Evolutionary conservation across 2,113 vertebrate genomes (phyloP).

Genomic region (Mesoclemmys tuberculata): DNA sequence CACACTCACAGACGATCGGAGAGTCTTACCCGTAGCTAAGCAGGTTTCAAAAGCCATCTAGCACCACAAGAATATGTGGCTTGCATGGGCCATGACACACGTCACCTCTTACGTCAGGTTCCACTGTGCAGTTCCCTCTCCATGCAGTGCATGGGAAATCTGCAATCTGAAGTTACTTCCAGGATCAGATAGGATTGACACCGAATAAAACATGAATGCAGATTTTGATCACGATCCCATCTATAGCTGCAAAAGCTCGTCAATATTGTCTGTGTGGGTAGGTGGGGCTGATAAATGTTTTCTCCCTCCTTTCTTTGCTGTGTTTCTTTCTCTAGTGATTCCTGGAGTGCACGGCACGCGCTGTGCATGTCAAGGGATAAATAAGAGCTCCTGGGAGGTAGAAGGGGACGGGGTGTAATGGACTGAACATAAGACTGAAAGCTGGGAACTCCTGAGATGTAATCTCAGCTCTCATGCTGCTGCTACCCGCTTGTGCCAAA

Average conservation of each 20-base stretch:
- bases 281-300: not conserved
- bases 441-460: not conserved
- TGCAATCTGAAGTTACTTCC: rapidly evolving
- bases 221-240: not conserved
- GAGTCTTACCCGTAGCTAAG: not conserved
- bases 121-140: not conserved
- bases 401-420: not conserved
- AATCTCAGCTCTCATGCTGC: not conserved
- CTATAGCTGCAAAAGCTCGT: rapidly evolving
- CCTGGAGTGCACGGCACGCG: not conserved
- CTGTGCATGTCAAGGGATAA: not conserved
- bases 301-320: not conserved
- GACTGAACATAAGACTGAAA: not conserved
- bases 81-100: slow-evolving; percentile 33
- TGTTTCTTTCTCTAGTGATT: not conserved
- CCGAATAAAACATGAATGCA: not conserved
- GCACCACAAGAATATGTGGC: not conserved
- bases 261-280: not conserved
- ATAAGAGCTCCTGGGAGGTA: not conserved
- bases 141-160: slow-evolving; percentile 1
- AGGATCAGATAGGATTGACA: rapidly evolving
- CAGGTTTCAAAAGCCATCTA: not conserved
- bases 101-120: rapidly evolving
- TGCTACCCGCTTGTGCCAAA: not conserved
- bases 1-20: not conserved